phyloP scores from a whole-genome alignment of 92 coral and sea anemone genomes.

The Parazoanthus swiftii region DNA sequence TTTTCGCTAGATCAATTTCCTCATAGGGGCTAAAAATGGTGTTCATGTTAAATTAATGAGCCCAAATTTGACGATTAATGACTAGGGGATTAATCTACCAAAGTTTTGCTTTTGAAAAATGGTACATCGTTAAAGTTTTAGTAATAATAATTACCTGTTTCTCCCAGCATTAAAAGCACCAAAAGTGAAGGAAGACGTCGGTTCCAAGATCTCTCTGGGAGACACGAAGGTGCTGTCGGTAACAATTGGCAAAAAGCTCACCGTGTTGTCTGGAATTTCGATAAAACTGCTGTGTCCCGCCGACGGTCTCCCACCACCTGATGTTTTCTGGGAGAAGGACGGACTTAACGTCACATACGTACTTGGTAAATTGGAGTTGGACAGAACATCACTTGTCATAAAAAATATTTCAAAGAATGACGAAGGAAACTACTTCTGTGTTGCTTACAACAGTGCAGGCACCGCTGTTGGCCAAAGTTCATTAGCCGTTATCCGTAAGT shows the following conservation, averaged over 20 bases:
- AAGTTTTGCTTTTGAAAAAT: too few relatives aligned
- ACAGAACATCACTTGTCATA: constrained; percentile 49
- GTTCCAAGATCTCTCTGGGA: constrained; percentile 42
- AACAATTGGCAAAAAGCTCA: constrained; percentile 62
- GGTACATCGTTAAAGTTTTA: too few relatives aligned
- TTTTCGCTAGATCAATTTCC: too few relatives aligned
- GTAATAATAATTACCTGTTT: neutral
- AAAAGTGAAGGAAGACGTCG: constrained; percentile 42
- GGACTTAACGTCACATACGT: constrained; percentile 26
- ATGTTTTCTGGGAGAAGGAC: constrained; percentile 63
- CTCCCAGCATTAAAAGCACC: constrained; percentile 64
- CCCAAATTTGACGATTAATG: too few relatives aligned
- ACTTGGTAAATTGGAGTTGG: neutral
- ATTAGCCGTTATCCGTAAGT: constrained; percentile 69
- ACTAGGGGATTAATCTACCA: too few relatives aligned
- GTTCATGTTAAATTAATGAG: too few relatives aligned
- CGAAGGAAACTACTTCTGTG: constrained; percentile 72
- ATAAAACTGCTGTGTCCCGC: constrained; percentile 59
- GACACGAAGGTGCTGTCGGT: constrained; percentile 32
- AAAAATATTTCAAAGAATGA: constrained; percentile 56
- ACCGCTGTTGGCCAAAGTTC: constrained; percentile 44
- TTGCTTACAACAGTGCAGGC: constrained; percentile 85
- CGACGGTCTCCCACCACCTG: constrained; percentile 72
- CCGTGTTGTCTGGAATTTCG: constrained; percentile 60
- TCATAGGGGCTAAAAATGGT: too few relatives aligned